Conservation (phyloP, 2,113 vertebrate genomes). For the Cavia porcellus region DNA sequence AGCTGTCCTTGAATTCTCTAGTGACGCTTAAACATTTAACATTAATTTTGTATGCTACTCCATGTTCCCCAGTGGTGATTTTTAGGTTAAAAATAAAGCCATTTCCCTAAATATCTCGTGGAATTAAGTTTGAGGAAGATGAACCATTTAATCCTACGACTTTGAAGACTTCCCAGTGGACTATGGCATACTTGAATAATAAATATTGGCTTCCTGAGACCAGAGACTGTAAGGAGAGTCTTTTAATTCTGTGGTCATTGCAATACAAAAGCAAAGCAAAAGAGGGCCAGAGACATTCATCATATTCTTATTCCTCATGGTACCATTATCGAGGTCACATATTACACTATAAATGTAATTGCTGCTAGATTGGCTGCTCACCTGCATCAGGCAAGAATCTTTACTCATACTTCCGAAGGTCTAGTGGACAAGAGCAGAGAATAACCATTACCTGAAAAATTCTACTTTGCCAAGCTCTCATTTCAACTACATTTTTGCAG, state of each 20-base stretch:
- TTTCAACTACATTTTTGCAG: neutral
- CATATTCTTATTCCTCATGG: neutral
- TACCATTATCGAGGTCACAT: neutral
- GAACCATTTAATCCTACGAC: neutral
- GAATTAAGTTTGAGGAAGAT: constrained; percentile 45
- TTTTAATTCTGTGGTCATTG: constrained; percentile 10
- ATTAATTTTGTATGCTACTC: constrained; percentile 45
- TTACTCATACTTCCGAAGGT: neutral
- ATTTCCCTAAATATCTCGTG: neutral
- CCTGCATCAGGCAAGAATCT: neutral
- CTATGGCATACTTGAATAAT: neutral
- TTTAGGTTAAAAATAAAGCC: constrained; percentile 16
- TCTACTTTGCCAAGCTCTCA: neutral
- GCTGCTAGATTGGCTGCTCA: neutral
- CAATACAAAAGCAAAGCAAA: neutral
- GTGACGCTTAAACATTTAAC: neutral
- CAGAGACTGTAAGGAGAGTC: neutral
- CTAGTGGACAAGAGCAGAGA: neutral
- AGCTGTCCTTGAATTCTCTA: constrained; percentile 29
- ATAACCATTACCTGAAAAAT: neutral
- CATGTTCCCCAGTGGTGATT: neutral
- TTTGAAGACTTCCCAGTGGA: neutral
- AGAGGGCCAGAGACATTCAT: neutral
- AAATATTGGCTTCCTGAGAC: neutral
- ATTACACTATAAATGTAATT: neutral